A percentile compares a stretch with the other conserved stretches of the same genome.
Conservation (phyloP, 2,888 invertebrate species). For the Xestia ashworthii region DNA sequence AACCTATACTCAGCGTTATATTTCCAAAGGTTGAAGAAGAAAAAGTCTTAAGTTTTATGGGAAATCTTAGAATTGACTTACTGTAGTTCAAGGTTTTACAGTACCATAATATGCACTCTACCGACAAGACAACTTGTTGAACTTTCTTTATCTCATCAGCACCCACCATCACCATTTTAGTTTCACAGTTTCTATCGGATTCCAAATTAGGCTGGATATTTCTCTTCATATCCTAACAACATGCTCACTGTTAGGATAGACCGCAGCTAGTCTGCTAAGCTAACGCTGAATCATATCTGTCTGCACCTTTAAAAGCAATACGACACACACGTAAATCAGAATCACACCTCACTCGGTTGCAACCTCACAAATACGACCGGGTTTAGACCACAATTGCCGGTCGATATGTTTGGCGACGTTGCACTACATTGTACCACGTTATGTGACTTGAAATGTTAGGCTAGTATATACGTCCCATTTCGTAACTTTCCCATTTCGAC, state of each 20-base stretch:
- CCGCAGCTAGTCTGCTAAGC: slow-evolving; percentile 21
- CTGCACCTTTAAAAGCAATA: slow-evolving; percentile 39
- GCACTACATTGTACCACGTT: neutral
- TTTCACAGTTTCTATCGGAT: neutral
- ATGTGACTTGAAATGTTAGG: neutral
- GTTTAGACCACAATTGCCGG: slow-evolving; percentile 11
- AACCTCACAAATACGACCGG: slow-evolving; percentile 26
- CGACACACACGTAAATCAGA: slow-evolving; percentile 43
- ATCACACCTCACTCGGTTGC: slow-evolving; percentile 25
- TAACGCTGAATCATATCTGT: slow-evolving; percentile 33
- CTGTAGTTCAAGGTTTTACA: neutral
- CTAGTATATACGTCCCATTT: too few relatives aligned
- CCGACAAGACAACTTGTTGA: neutral
- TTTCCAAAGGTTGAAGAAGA: too few relatives aligned
- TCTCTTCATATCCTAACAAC: neutral
- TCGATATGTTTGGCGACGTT: slow-evolving; percentile 25
- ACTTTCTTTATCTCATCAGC: neutral
- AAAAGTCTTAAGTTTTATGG: too few relatives aligned
- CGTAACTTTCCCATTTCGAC: too few relatives aligned
- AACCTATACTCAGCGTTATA: too few relatives aligned
- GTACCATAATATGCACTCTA: neutral
- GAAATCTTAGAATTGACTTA: neutral
- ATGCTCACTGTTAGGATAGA: neutral
- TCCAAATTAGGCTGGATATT: neutral
- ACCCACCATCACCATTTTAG: neutral